Conservation (phyloP, 2,888 invertebrate genomes). For the Caenorhabditis sulstoni region DNA sequence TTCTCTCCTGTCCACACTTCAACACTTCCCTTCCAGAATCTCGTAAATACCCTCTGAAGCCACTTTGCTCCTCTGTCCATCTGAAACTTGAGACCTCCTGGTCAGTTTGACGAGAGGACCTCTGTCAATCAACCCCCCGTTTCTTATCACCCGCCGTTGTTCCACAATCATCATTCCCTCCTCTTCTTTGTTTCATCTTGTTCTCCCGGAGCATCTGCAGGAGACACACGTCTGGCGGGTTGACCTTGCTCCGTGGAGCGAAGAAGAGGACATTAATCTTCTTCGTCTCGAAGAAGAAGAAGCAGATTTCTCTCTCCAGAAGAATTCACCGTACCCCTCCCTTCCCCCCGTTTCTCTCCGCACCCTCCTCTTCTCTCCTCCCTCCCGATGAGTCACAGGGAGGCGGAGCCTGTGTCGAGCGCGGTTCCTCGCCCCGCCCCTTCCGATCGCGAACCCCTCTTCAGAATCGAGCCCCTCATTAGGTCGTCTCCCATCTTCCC, state of each 20-base stretch:
- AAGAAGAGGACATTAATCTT: slow-evolving; percentile 39
- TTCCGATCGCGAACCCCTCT: slow-evolving; percentile 8
- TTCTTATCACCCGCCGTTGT: background rate
- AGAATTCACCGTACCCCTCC: slow-evolving; percentile 14
- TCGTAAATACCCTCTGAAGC: no score
- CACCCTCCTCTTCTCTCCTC: background rate
- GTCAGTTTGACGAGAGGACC: slow-evolving; percentile 17
- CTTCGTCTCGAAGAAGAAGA: slow-evolving; percentile 18
- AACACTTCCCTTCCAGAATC: no score
- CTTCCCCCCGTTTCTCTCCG: background rate
- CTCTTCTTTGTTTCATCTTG: background rate
- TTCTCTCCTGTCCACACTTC: no score
- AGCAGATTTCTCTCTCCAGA: background rate
- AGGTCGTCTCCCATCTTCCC: slow-evolving; percentile 1
- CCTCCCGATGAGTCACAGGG: slow-evolving; percentile 38
- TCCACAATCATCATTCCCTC: background rate
- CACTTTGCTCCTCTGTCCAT: no score
- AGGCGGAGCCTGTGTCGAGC: slow-evolving; percentile 1
- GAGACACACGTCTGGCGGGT: slow-evolving; percentile 47
- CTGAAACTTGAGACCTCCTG: slow-evolving; percentile 27
- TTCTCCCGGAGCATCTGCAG: slow-evolving; percentile 3
- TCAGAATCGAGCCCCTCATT: background rate
- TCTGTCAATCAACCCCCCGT: slow-evolving; percentile 1
- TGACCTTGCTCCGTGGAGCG: slow-evolving; percentile 36
- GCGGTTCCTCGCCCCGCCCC: slow-evolving; percentile 25